Percentiles rank a stretch among this genome's conserved stretches.
Evolutionary conservation across 2,113 vertebrate genomes (phyloP).

Genomic region (Nycticorax nycticorax): DNA sequence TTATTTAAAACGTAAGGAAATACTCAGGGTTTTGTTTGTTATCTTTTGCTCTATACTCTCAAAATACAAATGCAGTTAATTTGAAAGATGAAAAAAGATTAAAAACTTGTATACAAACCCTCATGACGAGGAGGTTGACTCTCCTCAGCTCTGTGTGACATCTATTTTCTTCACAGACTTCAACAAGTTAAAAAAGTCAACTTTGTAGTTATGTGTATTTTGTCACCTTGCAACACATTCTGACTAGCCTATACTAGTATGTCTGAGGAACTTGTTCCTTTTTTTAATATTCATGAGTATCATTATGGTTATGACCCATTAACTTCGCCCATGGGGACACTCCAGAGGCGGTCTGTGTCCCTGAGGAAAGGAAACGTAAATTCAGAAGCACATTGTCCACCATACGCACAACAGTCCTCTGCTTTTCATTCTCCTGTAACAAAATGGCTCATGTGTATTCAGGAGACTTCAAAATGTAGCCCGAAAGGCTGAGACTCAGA

Average conservation of each 20-base stretch:
- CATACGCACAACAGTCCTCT: background rate
- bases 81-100: background rate
- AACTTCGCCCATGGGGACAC: background rate
- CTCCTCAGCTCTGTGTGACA: background rate
- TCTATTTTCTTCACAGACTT: background rate
- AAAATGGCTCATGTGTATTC: slow-evolving; percentile 70
- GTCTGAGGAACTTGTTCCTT: background rate
- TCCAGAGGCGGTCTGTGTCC: background rate
- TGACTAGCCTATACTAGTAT: background rate
- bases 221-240: background rate
- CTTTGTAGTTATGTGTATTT: background rate
- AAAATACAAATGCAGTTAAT: background rate
- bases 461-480: slow-evolving; percentile 70
- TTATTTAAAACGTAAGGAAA: background rate
- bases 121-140: background rate
- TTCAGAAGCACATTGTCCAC: slow-evolving; percentile 22
- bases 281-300: background rate
- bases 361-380: slow-evolving; percentile 41
- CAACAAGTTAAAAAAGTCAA: background rate
- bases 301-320: background rate
- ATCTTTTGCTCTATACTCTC: background rate
- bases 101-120: background rate
- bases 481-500: slow-evolving; percentile 57
- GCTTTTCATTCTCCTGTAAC: slow-evolving; percentile 26
- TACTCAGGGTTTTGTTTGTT: background rate